These are phyloP conservation scores for Tetrapedia diversipes DNA, from an alignment of 2,888 invertebrate species.

Conservation along the genomic window DNA sequence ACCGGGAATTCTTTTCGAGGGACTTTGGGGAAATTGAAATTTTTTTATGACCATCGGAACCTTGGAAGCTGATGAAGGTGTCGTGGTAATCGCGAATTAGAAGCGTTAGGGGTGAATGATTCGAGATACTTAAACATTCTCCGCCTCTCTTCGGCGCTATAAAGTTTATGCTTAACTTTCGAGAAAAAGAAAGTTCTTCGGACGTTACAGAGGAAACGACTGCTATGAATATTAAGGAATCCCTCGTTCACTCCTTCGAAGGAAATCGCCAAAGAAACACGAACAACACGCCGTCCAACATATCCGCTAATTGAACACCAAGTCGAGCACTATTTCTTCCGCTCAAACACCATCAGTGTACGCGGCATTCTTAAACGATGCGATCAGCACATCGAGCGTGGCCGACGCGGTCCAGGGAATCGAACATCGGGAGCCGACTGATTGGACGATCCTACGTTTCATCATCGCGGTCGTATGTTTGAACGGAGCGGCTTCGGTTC, in stretches of 20 bases:
- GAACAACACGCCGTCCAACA: not conserved
- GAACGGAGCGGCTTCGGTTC: slow-evolving; percentile 53
- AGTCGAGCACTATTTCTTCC: slow-evolving; percentile 18
- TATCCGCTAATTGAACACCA: slow-evolving; percentile 9
- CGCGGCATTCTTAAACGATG: slow-evolving; percentile 22
- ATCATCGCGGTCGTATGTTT: slow-evolving; percentile 58
- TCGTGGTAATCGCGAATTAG: not conserved
- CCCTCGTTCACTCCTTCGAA: not conserved
- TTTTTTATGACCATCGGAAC: too few species aligned
- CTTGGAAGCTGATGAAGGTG: too few species aligned
- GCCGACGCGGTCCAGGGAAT: slow-evolving; percentile 21
- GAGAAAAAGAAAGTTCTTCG: too few species aligned
- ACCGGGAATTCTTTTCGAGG: too few species aligned
- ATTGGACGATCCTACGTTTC: slow-evolving; percentile 42
- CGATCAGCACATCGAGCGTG: slow-evolving; percentile 25
- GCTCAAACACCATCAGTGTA: slow-evolving; percentile 2
- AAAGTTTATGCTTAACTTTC: too few species aligned
- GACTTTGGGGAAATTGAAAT: too few species aligned
- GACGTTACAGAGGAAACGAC: too few species aligned
- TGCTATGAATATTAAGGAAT: too few species aligned
- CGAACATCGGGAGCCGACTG: slow-evolving; percentile 33
- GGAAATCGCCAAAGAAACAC: not conserved
- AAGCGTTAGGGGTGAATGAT: too few species aligned
- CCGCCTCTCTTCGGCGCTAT: too few species aligned
- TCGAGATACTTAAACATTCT: too few species aligned